phyloP scores from a whole-genome alignment of 2,888 invertebrate genomes.

The Limnephilus marmoratus region DNA sequence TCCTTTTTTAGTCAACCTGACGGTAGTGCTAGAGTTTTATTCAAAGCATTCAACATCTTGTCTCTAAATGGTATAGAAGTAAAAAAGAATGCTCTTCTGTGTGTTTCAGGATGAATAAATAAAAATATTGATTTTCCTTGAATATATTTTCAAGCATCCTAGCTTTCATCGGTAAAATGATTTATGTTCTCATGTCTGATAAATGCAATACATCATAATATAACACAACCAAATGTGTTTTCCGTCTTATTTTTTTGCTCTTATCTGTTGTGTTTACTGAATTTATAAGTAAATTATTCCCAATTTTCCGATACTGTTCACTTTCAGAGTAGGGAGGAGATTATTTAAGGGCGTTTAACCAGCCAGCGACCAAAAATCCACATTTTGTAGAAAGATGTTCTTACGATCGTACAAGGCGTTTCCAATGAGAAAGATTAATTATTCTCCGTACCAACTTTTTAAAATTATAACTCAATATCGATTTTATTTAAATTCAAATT shows the following conservation, averaged over 20 bases:
- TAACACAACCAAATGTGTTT: background rate
- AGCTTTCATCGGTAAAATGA: background rate
- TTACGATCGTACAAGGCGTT: too few species aligned
- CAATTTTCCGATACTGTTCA: background rate
- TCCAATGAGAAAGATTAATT: too few species aligned
- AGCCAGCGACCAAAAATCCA: too few species aligned
- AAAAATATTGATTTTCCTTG: background rate
- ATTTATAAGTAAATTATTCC: background rate
- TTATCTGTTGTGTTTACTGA: background rate
- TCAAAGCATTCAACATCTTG: constrained; percentile 19
- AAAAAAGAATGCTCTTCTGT: background rate
- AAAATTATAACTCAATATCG: too few species aligned
- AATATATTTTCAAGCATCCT: background rate
- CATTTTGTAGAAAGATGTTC: too few species aligned
- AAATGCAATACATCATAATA: background rate
- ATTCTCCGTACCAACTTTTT: too few species aligned
- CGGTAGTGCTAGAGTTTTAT: constrained; percentile 30
- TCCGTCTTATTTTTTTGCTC: background rate
- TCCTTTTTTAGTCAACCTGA: constrained; percentile 7
- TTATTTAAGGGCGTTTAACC: too few species aligned
- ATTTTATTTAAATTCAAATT: too few species aligned
- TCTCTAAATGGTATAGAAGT: background rate
- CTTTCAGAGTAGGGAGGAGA: background rate
- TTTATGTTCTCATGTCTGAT: background rate
- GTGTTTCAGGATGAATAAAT: background rate